A percentile compares a stretch with the other conserved stretches of the same genome.
Conservation (phyloP, 2,888 invertebrate genomes). For the Sesia apiformis region DNA sequence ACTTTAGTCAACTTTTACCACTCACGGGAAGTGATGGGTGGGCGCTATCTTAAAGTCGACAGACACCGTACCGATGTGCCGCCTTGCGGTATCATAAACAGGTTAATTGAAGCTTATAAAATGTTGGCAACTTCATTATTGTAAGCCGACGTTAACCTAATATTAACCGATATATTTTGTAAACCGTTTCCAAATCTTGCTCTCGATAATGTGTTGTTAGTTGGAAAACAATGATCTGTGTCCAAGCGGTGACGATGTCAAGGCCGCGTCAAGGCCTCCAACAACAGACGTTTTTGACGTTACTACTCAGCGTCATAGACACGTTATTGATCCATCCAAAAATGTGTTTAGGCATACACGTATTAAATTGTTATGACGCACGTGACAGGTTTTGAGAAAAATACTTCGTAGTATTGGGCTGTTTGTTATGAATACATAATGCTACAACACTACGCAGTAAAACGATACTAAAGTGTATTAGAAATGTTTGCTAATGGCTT, state of each 20-base stretch:
- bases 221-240: slow-evolving; percentile 19
- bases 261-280: slow-evolving; percentile 5
- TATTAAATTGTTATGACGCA: neutral
- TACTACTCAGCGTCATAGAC: slow-evolving; percentile 10
- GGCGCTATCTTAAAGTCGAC: too few species aligned
- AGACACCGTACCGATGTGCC: too few species aligned
- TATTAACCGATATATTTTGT: too few species aligned
- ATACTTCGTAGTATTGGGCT: neutral
- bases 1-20: too few species aligned
- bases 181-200: too few species aligned
- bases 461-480: too few species aligned
- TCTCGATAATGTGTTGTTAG: neutral
- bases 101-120: too few species aligned
- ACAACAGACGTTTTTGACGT: slow-evolving; percentile 3
- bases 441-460: neutral
- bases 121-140: too few species aligned
- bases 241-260: slow-evolving; percentile 8
- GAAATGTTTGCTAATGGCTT: too few species aligned
- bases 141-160: too few species aligned
- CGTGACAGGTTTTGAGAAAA: slow-evolving; percentile 3
- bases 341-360: slow-evolving; percentile 16
- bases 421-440: neutral
- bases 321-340: slow-evolving; percentile 1
- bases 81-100: too few species aligned
- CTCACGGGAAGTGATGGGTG: too few species aligned